phyloP scores from a whole-genome alignment of 2,113 vertebrate genomes.

The Chaetura pelagica region DNA sequence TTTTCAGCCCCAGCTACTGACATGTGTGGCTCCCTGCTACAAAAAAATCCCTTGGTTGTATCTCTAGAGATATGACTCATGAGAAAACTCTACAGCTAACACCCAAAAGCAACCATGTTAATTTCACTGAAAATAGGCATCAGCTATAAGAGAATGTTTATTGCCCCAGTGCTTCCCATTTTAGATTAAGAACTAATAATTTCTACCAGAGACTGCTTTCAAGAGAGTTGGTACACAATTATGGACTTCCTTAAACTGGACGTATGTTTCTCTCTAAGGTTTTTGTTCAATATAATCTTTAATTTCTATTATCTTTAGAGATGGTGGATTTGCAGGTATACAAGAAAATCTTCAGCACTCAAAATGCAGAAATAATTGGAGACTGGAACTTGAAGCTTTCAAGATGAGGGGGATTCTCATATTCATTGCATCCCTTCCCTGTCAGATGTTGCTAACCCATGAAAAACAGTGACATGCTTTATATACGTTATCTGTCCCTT shows the following conservation, averaged over 20 bases:
- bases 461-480: not conserved
- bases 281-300: not conserved
- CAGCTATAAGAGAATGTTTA: not conserved
- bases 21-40: not conserved
- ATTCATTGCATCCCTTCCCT: not conserved
- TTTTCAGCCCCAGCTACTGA: not conserved
- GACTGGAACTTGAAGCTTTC: not conserved
- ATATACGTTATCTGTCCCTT: not conserved
- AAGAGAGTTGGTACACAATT: not conserved
- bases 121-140: not conserved
- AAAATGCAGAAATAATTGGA: not conserved
- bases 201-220: not conserved
- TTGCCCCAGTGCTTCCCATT: not conserved
- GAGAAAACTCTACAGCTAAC: not conserved
- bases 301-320: not conserved
- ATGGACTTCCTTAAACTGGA: not conserved
- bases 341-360: not conserved
- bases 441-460: not conserved
- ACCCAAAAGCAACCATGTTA: not conserved
- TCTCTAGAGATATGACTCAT: not conserved
- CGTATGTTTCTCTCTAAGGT: not conserved
- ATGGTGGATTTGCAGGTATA: not conserved
- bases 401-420: not conserved
- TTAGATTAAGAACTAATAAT: not conserved
- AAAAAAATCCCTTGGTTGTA: not conserved